Conservation (phyloP, 1,140 invertebrate genomes). For the Octopus bimaculoides region DNA sequence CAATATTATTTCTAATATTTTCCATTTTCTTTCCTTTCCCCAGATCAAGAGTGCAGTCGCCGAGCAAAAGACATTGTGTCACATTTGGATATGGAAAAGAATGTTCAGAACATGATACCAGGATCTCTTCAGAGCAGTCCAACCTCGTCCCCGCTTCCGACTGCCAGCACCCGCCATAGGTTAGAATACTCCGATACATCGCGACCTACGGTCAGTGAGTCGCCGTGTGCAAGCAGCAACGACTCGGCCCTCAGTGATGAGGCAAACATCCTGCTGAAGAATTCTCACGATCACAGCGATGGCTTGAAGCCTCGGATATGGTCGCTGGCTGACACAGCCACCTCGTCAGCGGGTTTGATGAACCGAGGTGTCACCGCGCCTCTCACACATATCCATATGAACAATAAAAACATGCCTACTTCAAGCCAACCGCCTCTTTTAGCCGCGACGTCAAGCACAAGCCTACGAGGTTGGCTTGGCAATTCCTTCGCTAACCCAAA, state of each 20-base stretch:
- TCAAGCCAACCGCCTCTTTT: neutral
- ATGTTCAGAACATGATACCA: neutral
- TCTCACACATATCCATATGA: conserved; percentile 1
- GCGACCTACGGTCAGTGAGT: conserved; percentile 24
- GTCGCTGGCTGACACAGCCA: conserved; percentile 93
- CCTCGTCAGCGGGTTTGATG: conserved; percentile 69
- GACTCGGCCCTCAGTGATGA: conserved; percentile 48
- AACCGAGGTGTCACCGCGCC: neutral
- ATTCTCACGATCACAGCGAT: conserved; percentile 4
- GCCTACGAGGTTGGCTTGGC: neutral
- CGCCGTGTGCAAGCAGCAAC: conserved; percentile 50
- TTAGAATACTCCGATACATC: neutral
- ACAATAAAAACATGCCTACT: neutral
- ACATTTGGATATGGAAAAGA: neutral
- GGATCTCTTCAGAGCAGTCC: conserved; percentile 3
- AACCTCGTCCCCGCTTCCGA: neutral
- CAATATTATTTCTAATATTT: neutral
- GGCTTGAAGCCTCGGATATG: conserved; percentile 91
- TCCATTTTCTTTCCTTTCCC: neutral
- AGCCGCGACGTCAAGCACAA: neutral
- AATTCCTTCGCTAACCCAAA: neutral
- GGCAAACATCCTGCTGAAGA: conserved; percentile 11
- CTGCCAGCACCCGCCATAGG: neutral
- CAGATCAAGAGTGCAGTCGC: conserved; percentile 1
- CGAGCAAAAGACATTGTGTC: neutral